Percentiles rank a stretch among this genome's conserved stretches.
These are phyloP conservation scores for Smittia sp. DNA, from an alignment of 2,888 invertebrate species.

Conservation along the genomic window DNA sequence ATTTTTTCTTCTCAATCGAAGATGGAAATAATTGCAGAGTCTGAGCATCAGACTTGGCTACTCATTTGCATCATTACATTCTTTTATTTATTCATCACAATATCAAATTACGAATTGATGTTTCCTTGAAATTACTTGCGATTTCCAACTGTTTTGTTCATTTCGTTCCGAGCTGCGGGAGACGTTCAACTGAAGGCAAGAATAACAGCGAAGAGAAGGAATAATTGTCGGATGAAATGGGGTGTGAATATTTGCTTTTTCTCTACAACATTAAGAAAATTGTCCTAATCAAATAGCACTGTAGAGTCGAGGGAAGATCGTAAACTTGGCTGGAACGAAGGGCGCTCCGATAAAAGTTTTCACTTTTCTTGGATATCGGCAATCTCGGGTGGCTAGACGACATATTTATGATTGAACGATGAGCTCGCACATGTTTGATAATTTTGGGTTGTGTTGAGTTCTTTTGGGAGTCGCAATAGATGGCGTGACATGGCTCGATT, in stretches of 20 bases:
- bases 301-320: background rate
- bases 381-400: too few species aligned
- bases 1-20: background rate
- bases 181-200: background rate
- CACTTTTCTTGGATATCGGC: too few species aligned
- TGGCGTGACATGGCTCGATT: too few species aligned
- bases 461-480: too few species aligned
- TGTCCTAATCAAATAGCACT: slow-evolving; percentile 35
- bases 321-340: too few species aligned
- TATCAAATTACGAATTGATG: slow-evolving; percentile 18
- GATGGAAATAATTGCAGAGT: background rate
- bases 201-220: background rate
- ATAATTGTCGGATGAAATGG: slow-evolving; percentile 10
- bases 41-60: background rate
- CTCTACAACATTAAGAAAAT: slow-evolving; percentile 24
- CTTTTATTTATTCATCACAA: background rate
- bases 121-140: slow-evolving; percentile 11
- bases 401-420: too few species aligned
- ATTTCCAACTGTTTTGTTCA: slow-evolving; percentile 21
- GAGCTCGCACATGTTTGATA: too few species aligned
- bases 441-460: too few species aligned
- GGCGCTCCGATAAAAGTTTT: too few species aligned
- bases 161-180: background rate
- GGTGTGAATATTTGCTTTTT: slow-evolving; percentile 27
- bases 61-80: slow-evolving; percentile 20